phyloP scores from a whole-genome alignment of 2,113 vertebrate genomes.

The Macheiramphus alcinus region DNA sequence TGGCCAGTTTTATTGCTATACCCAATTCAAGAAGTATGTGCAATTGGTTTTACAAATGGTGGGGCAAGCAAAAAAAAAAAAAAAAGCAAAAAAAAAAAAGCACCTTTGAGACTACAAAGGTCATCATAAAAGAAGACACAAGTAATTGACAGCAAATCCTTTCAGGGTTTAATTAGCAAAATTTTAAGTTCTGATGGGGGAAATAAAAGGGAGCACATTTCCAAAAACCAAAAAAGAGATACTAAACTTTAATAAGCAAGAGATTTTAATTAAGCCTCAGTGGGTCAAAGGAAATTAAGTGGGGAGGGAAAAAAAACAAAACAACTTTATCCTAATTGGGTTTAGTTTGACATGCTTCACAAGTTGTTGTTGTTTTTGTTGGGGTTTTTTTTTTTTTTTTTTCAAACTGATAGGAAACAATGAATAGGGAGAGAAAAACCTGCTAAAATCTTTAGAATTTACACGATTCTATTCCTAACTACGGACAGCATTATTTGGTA shows the following conservation, averaged over 20 bases:
- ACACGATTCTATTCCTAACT: slow-evolving; percentile 85
- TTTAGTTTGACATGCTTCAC: slow-evolving; percentile 76
- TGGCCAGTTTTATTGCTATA: slow-evolving; percentile 75
- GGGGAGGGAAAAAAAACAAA: background rate
- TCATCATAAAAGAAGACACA: slow-evolving; percentile 66
- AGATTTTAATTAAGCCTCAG: slow-evolving; percentile 71
- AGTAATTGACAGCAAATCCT: slow-evolving; percentile 57
- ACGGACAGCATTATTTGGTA: slow-evolving; percentile 94
- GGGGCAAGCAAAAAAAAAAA: background rate
- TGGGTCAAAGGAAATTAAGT: slow-evolving; percentile 70
- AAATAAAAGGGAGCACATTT: slow-evolving; percentile 49
- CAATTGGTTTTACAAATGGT: background rate
- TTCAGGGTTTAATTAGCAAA: slow-evolving; percentile 62
- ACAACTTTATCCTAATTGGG: slow-evolving; percentile 68
- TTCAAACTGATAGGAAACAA: slow-evolving; percentile 73
- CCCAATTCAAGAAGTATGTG: slow-evolving; percentile 66
- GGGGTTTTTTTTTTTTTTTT: background rate
- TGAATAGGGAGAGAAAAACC: slow-evolving; percentile 77
- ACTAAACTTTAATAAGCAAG: slow-evolving; percentile 72
- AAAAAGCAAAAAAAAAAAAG: background rate
- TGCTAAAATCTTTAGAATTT: slow-evolving; percentile 84
- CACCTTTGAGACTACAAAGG: slow-evolving; percentile 70
- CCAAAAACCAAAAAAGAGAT: slow-evolving; percentile 51
- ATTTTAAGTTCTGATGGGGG: slow-evolving; percentile 37
- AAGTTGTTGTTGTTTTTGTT: slow-evolving; percentile 52